These are phyloP conservation scores for Lemur catta DNA, from an alignment of 2,797 vertebrate genomes.

Conservation along the genomic window DNA sequence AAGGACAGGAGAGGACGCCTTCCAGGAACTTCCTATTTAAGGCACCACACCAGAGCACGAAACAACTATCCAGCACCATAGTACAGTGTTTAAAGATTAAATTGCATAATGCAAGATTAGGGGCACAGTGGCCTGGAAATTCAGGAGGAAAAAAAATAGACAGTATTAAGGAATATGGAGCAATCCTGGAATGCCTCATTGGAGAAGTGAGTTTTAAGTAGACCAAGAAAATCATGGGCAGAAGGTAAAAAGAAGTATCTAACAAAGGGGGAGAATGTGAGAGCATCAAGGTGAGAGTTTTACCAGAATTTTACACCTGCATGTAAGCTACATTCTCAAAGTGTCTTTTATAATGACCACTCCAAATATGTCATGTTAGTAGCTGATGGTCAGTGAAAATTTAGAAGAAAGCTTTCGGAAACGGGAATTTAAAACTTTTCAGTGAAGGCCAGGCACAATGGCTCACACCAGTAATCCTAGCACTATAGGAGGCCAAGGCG, in stretches of 20 bases:
- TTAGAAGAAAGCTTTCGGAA: neutral
- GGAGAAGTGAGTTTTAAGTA: neutral
- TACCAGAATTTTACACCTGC: neutral
- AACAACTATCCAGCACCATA: neutral
- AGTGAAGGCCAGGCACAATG: neutral
- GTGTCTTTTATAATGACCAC: neutral
- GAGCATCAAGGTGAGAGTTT: neutral
- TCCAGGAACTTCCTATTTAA: neutral
- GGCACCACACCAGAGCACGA: neutral
- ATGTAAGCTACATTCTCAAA: neutral
- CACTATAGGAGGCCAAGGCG: too few species aligned
- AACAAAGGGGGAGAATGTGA: neutral
- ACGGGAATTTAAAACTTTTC: slow-evolving; percentile 15
- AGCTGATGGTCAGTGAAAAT: neutral
- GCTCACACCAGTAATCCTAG: too few species aligned
- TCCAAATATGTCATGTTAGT: neutral
- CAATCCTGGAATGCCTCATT: neutral
- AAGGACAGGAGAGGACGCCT: neutral
- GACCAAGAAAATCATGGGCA: neutral
- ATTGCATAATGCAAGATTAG: neutral
- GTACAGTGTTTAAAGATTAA: neutral
- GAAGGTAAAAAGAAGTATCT: neutral
- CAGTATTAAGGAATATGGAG: neutral
- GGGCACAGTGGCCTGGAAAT: neutral
- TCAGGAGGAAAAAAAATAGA: neutral